Base-by-base conservation (phyloP, 1,140 invertebrate genomes). In the Drosophila ohnishii region DNA sequence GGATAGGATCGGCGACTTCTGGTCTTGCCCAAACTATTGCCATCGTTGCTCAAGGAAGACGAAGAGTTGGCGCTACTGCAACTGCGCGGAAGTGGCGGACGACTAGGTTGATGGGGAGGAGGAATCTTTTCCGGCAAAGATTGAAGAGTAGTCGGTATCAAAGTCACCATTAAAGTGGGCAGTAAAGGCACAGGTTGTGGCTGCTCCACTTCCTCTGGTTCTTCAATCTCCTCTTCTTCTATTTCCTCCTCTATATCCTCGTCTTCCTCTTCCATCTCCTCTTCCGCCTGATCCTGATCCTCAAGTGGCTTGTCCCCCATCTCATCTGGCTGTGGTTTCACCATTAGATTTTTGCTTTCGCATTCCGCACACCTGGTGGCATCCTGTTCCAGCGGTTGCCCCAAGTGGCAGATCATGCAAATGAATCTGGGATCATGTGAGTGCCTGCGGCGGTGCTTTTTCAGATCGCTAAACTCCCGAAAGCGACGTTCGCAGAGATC, bases 401-500 rank as follows among this genome's bases (percentile, higher is more conserved):
- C 69, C 30, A 62, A 13, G 16, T 73, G 83, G 48, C 90, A 91
- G 48, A 91, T 86, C 90, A 91, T 91, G 82, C 95, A 96, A 14
- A 93, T 92, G 85, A 94, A 96, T 8, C 94, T 93, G 16, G 92
- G 91, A 62, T 94, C 92, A 19, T 93, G 92, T 0, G 93, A 92
- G 75, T 95, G 94, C 7, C 92, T 92, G 6, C 93, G 75, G 5
- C 92, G 91, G 79, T 94, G 94, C 53, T 92, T 91, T 6, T 92
- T 92, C 2, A 94, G 71, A 56, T 94, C 92, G 19, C 91, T 92
- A 51, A 91, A 92, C 50, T 94, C 94, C 2, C 94, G 92, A 83
- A 95, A 95, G 10, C 92, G 92, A 16, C 94, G 92, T 2, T 93
- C 92, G 80, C 95, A 95, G n/a, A 92, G 58, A 58, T 92, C 92